Base-by-base conservation (phyloP, 1,140 invertebrate species). In the Lucilia cuprina region DNA sequence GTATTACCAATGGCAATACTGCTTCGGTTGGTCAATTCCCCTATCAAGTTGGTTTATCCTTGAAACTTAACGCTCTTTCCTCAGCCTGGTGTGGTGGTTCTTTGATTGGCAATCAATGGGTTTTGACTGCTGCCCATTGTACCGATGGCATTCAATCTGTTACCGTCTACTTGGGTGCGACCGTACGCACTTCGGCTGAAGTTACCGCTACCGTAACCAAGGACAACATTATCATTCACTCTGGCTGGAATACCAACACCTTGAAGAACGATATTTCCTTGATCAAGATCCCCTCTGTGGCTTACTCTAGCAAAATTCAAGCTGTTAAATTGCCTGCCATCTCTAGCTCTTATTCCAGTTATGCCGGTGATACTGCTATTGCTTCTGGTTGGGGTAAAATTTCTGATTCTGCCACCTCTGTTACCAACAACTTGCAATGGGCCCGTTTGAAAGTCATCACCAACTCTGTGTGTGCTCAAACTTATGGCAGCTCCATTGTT, bases 101-200 rank as follows among this genome's bases (percentile, higher is more conserved):
- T 12, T 85, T 94, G 30, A 92, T 94, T 75, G 92, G 92, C 34
- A 87, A 92, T 30, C 86, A 89, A 74, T 93, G 92, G 92, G 89
- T 94, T 30, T 82, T 94, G 50, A 94, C 93, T 21, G 93, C 93
- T 19, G 93, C 93, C 70, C 93, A 94, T 86, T 94, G 93, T 84
- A 90, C 89, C 0, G 91, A 92, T 87, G 92, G 87, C 25, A 55
- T 85, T 70, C 25, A 21, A 41, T 74, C 47, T 5, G 78, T 82
- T 2, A 82, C 35, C 9, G 84, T 83, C 0, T 83, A 85, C 41
- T 35, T 85, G 65, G 83, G 84, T 35, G 70, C 60, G 1, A 84
- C 84, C 5, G 34, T 17, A 10, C 84, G 83, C 21, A 85, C 83
- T 5, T 50, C 70, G 2, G 14, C 77, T 17, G 83, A 83, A 70